Conservation (phyloP, 2,888 invertebrate species). For the Acrobasis consociella region DNA sequence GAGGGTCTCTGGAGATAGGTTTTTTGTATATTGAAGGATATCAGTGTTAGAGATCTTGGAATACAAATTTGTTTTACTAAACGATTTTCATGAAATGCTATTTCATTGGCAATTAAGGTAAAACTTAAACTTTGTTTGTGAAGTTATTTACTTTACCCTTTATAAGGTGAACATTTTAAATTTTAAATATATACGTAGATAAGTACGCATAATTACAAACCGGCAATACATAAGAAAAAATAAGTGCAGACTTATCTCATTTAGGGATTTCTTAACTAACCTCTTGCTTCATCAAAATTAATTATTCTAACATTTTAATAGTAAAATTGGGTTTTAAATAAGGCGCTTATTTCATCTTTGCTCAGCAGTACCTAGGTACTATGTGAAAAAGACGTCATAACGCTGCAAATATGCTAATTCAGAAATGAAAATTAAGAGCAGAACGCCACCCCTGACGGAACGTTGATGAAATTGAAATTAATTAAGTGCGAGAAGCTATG, state of each 20-base stretch:
- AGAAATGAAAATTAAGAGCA: constrained; percentile 25
- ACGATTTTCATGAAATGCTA: neutral
- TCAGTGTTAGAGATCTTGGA: constrained; percentile 28
- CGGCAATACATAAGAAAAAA: too few relatives aligned
- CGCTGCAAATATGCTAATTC: constrained; percentile 24
- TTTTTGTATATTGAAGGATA: constrained; percentile 42
- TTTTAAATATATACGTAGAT: too few relatives aligned
- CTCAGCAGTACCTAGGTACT: neutral
- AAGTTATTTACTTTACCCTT: too few relatives aligned
- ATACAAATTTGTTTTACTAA: constrained; percentile 13
- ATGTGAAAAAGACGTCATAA: constrained; percentile 24
- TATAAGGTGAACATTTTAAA: too few relatives aligned
- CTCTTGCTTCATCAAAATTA: neutral
- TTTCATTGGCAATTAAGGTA: neutral
- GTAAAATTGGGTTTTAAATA: neutral
- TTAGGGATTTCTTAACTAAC: too few relatives aligned
- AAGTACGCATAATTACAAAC: too few relatives aligned
- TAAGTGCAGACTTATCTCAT: too few relatives aligned
- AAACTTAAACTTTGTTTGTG: too few relatives aligned
- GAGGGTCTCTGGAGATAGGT: constrained; percentile 42
- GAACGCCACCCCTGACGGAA: constrained; percentile 22
- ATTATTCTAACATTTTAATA: neutral
- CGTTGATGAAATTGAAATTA: constrained; percentile 24
- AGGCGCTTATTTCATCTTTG: neutral
- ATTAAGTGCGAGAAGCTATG: constrained; percentile 20